These are phyloP conservation scores for Podarcis siculus DNA, from an alignment of 2,797 vertebrate genomes.

Conservation along the genomic window DNA sequence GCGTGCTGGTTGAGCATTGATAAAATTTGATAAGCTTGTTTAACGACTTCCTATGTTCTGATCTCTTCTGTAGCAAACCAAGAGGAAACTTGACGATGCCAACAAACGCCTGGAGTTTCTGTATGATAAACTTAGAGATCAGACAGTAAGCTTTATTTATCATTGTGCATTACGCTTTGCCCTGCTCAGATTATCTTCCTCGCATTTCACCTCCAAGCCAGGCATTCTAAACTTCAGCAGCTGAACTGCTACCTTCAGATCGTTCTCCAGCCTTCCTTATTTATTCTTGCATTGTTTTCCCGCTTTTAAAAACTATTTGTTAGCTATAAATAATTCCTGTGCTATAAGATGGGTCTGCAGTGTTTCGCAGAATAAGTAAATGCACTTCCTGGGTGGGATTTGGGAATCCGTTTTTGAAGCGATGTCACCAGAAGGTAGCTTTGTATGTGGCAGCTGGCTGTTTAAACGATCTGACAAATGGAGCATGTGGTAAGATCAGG, in stretches of 20 bases:
- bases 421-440: neutral
- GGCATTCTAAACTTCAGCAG: no score
- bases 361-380: neutral
- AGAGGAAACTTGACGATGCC: slow-evolving; percentile 96
- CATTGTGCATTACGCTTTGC: no score
- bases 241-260: neutral
- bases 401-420: neutral
- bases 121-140: slow-evolving; percentile 96
- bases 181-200: neutral
- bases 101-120: slow-evolving; percentile 94
- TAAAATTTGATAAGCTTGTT: neutral
- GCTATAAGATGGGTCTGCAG: no score
- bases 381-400: no score
- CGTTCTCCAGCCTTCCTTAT: neutral
- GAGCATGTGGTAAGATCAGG: no score
- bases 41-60: neutral
- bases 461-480: neutral
- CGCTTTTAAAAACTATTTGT: neutral
- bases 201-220: neutral
- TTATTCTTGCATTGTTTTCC: neutral
- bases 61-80: slow-evolving; percentile 89
- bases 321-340: neutral
- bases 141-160: slow-evolving; percentile 86
- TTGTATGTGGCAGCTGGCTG: neutral
- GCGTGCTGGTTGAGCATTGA: neutral